Evolutionary conservation across 2,113 vertebrate species (phyloP).

Genomic region (Leucoraja erinaceus): DNA sequence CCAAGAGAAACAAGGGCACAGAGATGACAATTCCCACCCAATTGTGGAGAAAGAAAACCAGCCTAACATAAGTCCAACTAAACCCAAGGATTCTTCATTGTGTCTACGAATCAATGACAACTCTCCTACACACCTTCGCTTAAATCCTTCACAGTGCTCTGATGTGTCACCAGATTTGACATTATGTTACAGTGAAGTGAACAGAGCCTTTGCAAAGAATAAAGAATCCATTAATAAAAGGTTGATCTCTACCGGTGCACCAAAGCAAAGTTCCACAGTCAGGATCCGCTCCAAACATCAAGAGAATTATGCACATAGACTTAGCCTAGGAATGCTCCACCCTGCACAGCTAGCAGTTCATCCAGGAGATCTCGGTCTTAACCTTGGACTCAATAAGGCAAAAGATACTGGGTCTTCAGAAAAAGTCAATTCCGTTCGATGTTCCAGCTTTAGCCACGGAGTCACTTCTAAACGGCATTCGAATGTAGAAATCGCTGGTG

Average conservation of each 20-base stretch:
- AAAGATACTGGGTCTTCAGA: background rate
- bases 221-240: background rate
- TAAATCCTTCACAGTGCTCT: background rate
- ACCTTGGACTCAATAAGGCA: too few species aligned
- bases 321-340: background rate
- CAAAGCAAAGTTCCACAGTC: background rate
- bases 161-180: background rate
- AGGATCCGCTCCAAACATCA: background rate
- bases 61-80: background rate
- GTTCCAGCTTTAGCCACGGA: slow-evolving; percentile 46
- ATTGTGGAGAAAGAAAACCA: background rate
- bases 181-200: background rate
- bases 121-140: background rate
- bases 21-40: background rate
- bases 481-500: background rate
- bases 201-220: background rate
- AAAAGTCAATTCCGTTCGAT: slow-evolving; percentile 47
- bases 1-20: background rate
- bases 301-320: background rate
- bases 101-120: background rate
- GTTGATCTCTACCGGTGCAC: background rate
- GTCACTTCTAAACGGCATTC: background rate
- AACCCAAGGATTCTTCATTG: background rate
- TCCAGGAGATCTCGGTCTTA: background rate
- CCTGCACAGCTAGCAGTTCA: background rate